phyloP scores from a whole-genome alignment of 2,113 vertebrate species.

The Arothron firmamentum region DNA sequence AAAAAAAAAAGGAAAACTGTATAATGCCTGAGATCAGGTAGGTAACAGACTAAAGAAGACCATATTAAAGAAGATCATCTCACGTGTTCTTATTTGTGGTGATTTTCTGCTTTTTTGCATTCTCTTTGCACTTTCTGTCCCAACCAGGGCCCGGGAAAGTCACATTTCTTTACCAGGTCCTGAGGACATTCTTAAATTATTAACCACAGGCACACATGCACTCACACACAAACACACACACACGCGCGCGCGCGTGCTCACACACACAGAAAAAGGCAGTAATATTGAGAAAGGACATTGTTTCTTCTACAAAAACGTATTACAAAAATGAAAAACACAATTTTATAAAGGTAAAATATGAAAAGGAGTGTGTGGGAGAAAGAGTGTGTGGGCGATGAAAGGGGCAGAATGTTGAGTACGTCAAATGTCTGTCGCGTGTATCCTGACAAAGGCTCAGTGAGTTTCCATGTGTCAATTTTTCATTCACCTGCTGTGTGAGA shows the following conservation, averaged over 20 bases:
- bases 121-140: constrained; percentile 18
- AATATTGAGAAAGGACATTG: no score
- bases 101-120: not conserved
- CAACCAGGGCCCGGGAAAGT: constrained; percentile 11
- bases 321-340: no score
- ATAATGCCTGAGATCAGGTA: no score
- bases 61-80: not conserved
- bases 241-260: no score
- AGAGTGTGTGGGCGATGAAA: not conserved
- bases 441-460: no score
- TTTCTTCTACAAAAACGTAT: no score
- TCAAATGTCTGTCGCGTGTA: no score
- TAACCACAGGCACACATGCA: constrained; percentile 17
- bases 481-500: no score
- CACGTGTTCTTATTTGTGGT: constrained; percentile 2
- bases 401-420: not conserved
- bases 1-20: not conserved
- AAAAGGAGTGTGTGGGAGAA: no score
- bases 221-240: not conserved
- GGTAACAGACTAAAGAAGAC: not conserved
- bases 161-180: constrained; percentile 27
- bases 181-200: constrained; percentile 47
- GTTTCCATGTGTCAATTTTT: no score
- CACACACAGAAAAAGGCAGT: no score
- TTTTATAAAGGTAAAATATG: no score